Evolutionary conservation across 2,797 vertebrate genomes (phyloP), one percentile per base, ranked within the genome.

Genomic region (Antrozous pallidus): DNA sequence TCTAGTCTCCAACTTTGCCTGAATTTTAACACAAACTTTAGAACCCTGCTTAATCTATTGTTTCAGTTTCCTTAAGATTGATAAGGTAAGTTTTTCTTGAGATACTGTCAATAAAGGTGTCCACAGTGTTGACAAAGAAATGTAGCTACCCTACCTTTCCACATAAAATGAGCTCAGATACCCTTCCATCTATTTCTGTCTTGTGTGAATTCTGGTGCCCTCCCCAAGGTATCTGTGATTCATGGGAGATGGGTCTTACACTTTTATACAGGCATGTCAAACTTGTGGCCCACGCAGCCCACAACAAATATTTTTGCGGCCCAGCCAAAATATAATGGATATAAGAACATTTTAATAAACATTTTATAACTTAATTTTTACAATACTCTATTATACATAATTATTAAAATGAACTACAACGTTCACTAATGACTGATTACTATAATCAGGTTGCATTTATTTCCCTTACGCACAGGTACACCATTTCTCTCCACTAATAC

Each of bases 1-100:
- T 16, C 63, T 3, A 36, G 45, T 74, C 24, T 90, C 70, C 70
- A 93, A 77, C 4, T 58, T 28, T 77, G 42, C 70, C 51, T 79
- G n/a, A 11, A 88, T 82, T 69, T 88, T 56, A 74, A 92, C 47
- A 71, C 90, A 75, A 87, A n/a, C 49, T 74, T 83, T 92, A 7
- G 18, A 82, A 78, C 20, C 4, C 51, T 85, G 69, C 6, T 58
- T 75, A 31, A 77, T 81, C 10, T 81, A 18, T 33, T 65, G 36
- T 11, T 89, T 47, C 40, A 54, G 67, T 93, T 47, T 89, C 18
- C 38, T 85, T 78, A 58, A 90, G 28, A 49, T 7, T n/a, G 38
- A 56, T 38, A 70, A 33, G 16, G 38, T 75, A n/a, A 54, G 17
- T 70, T 69, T 91, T 75, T 33, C 12, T 17, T 71, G 54, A 77